phyloP scores from a whole-genome alignment of 1,140 invertebrate species.

The Zaprionus inermis region DNA sequence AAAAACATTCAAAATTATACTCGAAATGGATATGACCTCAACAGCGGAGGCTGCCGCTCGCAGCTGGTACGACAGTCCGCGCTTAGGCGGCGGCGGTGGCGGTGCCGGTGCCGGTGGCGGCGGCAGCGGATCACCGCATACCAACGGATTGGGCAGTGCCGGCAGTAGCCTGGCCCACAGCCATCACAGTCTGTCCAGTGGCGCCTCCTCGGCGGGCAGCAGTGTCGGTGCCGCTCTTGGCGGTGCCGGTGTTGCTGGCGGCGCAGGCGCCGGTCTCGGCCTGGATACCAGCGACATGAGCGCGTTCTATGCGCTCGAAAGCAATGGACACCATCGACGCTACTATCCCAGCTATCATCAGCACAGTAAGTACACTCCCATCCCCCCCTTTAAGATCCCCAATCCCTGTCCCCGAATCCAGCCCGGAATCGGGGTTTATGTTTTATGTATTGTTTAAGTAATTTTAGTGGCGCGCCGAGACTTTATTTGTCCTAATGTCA shows the following conservation, averaged over 20 bases:
- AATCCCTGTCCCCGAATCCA: constrained; percentile 8
- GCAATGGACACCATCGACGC: constrained; percentile 80
- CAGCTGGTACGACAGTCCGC: constrained; percentile 84
- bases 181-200: constrained; percentile 79
- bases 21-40: constrained; percentile 84
- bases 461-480: constrained; percentile 50
- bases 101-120: constrained; percentile 69
- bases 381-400: not conserved
- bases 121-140: constrained; percentile 76
- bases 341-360: constrained; percentile 84
- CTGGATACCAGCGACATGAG: constrained; percentile 83
- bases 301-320: constrained; percentile 83
- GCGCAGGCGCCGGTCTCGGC: constrained; percentile 62
- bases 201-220: constrained; percentile 73
- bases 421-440: constrained; percentile 54
- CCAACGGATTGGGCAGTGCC: constrained; percentile 73
- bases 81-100: constrained; percentile 72
- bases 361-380: constrained; percentile 74
- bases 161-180: constrained; percentile 75
- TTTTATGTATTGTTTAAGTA: constrained; percentile 63
- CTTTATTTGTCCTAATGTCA: constrained; percentile 79
- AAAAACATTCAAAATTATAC: constrained; percentile 84
- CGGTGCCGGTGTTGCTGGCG: constrained; percentile 52
- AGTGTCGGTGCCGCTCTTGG: constrained; percentile 64
- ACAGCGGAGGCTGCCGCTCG: constrained; percentile 84